Evolutionary conservation across 2,888 invertebrate species (phyloP), one percentile per base, ranked within the genome.

Genomic region (Drosophila neutralis): DNA sequence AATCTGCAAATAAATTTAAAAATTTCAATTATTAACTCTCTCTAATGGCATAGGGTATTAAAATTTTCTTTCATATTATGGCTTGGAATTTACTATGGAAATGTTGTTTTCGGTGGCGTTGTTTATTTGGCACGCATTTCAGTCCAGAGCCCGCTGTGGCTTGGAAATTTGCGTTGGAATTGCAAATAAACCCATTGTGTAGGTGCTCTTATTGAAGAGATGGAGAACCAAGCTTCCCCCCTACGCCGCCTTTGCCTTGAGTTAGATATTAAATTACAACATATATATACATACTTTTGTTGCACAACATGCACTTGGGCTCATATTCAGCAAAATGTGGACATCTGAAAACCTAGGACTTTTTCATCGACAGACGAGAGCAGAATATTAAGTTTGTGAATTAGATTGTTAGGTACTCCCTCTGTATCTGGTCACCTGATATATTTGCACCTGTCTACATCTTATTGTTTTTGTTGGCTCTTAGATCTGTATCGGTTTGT

Each of bases 141-240:
- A 51, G 54, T 60, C 72, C 60, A 35, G 49, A 38, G 68, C 52
- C 71, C 72, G 51, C 66, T 69, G 82, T 62, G 73, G 65, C 58
- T 66, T 66, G 51, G 49, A 77, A 79, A 75, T 77, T 71, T 79
- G 71, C 73, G 57, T 66, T 57, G 71, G 72, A 82, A 82, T 78
- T 74, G 83, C 78, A 80, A 82, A 83, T 78, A 80, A 73, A 64
- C 59, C 42, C 63, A 66, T 49, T 71, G 69, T 65, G 51, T 24
- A 10, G 51, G 29, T 4, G 52, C 27, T 42, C 51, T 35, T 45
- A 67, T 54, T 48, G 38, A 8, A 40, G 27, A 21, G 29, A 31
- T 42, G 40, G 11, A 27, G 24, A 6, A 10, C 27, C 13, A 2
- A 49, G 45, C 10, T 31, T 7, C 31, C 10, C 10, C 11, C 2